Conservation (phyloP, 2,888 invertebrate genomes). For the Sarcophaga subvicina region DNA sequence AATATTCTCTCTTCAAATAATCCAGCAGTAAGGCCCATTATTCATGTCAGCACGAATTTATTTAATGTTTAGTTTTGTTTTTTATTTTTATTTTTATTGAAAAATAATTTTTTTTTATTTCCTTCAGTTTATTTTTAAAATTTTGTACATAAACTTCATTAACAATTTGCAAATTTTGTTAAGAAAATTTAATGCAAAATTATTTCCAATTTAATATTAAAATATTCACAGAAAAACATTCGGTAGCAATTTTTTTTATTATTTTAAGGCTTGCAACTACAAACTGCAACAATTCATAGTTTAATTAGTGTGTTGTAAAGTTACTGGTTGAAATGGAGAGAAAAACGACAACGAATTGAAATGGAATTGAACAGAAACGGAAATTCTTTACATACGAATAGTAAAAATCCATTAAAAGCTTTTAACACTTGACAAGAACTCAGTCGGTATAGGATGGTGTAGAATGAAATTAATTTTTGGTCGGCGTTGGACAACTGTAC, state of each 20-base stretch:
- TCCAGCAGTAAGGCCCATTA: slow-evolving; percentile 51
- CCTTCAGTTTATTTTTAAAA: no score
- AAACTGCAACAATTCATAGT: slow-evolving; percentile 45
- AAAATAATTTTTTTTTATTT: no score
- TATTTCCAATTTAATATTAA: neutral
- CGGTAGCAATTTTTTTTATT: slow-evolving; percentile 36
- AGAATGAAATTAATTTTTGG: neutral
- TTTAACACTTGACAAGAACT: slow-evolving; percentile 66
- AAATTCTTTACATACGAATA: slow-evolving; percentile 65
- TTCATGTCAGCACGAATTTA: slow-evolving; percentile 69
- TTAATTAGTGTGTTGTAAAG: slow-evolving; percentile 63
- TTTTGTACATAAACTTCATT: slow-evolving; percentile 3
- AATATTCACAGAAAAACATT: neutral
- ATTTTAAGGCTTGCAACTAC: neutral
- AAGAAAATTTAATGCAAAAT: neutral
- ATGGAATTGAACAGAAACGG: slow-evolving; percentile 28
- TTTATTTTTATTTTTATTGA: neutral
- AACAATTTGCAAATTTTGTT: slow-evolving; percentile 5
- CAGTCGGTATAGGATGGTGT: slow-evolving; percentile 21
- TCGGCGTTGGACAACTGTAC: neutral
- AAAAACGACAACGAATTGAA: neutral
- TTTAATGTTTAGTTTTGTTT: slow-evolving; percentile 44
- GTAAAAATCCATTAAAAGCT: slow-evolving; percentile 69
- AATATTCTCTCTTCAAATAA: neutral
- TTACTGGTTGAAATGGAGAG: slow-evolving; percentile 1